Percentiles rank a stretch among this genome's conserved stretches.
These are phyloP conservation scores for Heterochromis multidens DNA, from an alignment of 2,113 vertebrate species.

Conservation along the genomic window DNA sequence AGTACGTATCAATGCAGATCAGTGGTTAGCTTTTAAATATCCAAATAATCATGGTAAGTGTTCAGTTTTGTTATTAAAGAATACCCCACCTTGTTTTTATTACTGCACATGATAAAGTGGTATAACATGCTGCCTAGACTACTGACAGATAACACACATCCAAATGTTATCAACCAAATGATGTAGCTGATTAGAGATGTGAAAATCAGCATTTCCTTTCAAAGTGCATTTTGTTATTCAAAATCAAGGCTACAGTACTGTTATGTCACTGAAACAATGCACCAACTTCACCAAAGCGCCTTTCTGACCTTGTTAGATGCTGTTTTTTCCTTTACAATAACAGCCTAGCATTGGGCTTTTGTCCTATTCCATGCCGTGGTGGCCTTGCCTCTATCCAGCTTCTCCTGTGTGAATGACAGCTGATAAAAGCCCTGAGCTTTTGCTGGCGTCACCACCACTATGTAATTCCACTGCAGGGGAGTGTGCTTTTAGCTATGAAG, in stretches of 20 bases:
- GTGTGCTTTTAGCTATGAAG: slow-evolving; percentile 68
- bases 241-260: slow-evolving; percentile 21
- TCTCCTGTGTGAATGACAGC: slow-evolving; percentile 65
- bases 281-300: slow-evolving; percentile 27
- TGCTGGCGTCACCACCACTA: slow-evolving; percentile 52
- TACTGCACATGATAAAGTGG: background rate
- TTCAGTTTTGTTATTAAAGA: background rate
- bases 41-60: background rate
- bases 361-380: slow-evolving; percentile 48
- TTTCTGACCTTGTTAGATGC: slow-evolving; percentile 62
- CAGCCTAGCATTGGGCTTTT: slow-evolving; percentile 63
- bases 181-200: background rate
- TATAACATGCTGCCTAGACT: background rate
- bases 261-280: slow-evolving; percentile 31
- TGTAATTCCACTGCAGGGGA: slow-evolving; percentile 71
- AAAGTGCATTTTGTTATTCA: slow-evolving; percentile 22
- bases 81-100: background rate
- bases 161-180: background rate
- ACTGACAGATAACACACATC: background rate
- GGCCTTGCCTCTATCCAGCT: slow-evolving; percentile 67
- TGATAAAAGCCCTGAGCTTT: slow-evolving; percentile 66
- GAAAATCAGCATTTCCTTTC: background rate
- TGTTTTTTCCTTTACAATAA: slow-evolving; percentile 60
- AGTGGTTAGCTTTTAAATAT: background rate
- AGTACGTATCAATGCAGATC: background rate